These are phyloP conservation scores for Amorpha juglandis DNA, from an alignment of 2,888 invertebrate species.

Conservation along the genomic window DNA sequence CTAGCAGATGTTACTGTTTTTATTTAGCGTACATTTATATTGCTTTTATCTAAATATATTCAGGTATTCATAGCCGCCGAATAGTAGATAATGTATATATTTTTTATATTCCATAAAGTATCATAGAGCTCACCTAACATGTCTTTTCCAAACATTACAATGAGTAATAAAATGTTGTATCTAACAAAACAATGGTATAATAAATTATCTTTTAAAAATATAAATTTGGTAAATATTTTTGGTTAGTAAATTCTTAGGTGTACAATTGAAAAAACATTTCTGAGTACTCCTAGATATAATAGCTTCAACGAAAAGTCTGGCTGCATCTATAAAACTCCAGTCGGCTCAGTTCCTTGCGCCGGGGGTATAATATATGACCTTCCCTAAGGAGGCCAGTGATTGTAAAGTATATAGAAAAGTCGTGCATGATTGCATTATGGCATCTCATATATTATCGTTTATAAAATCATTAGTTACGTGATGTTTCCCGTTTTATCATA, in stretches of 20 bases:
- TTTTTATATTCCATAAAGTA: too few species aligned
- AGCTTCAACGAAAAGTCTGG: neutral
- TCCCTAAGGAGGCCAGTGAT: neutral
- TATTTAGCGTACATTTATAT: too few species aligned
- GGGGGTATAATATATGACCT: slow-evolving; percentile 4
- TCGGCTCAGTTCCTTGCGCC: neutral
- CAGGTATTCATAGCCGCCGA: too few species aligned
- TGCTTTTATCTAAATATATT: too few species aligned
- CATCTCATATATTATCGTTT: neutral
- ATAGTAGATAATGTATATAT: too few species aligned
- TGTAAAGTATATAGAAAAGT: slow-evolving; percentile 3
- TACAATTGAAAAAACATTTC: neutral
- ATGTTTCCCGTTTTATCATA: neutral
- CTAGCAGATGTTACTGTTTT: too few species aligned
- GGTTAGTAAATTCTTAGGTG: neutral
- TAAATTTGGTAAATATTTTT: neutral
- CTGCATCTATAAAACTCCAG: neutral
- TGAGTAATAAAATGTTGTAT: neutral
- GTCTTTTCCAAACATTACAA: too few species aligned
- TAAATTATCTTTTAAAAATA: neutral
- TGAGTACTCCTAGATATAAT: neutral
- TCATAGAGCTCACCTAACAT: too few species aligned
- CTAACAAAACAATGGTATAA: neutral
- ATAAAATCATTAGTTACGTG: neutral
- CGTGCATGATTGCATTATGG: neutral